Conservation (phyloP, 2,888 invertebrate species). For the Calliopum simillimum region DNA sequence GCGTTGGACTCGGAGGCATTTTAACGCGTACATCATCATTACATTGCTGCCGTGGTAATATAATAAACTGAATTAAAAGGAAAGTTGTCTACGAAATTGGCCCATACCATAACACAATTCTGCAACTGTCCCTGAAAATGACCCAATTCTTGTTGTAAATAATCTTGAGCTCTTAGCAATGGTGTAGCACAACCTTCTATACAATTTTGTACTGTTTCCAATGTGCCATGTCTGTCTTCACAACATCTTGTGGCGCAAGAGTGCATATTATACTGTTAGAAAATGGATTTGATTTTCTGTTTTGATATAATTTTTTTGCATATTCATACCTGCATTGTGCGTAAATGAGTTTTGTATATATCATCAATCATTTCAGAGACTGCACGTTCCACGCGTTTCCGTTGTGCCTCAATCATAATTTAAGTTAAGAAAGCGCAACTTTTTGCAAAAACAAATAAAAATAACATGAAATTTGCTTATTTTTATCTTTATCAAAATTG, state of each 20-base stretch:
- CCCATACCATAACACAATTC: conserved; percentile 56
- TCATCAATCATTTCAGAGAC: conserved; percentile 59
- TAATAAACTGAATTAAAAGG: background rate
- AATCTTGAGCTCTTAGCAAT: conserved; percentile 58
- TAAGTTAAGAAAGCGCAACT: background rate
- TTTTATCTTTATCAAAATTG: background rate
- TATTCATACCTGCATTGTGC: conserved; percentile 56
- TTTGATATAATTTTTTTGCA: background rate
- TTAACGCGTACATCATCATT: conserved; percentile 51
- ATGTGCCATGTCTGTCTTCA: conserved; percentile 52
- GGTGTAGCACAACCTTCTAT: conserved; percentile 60
- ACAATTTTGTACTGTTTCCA: conserved; percentile 59
- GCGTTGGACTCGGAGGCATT: conserved; percentile 49
- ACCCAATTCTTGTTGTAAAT: conserved; percentile 57
- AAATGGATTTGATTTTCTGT: background rate
- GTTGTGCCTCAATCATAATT: conserved; percentile 56
- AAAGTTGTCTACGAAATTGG: background rate
- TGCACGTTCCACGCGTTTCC: conserved; percentile 56
- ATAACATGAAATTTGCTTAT: background rate
- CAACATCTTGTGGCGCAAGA: conserved; percentile 58
- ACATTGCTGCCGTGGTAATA: conserved; percentile 51
- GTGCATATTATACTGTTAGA: conserved; percentile 55
- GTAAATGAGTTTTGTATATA: conserved; percentile 56
- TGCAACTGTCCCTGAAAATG: conserved; percentile 58
- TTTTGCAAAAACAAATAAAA: too few relatives aligned